These are phyloP conservation scores for Gortyna flavago DNA, from an alignment of 2,888 invertebrate genomes.

Conservation along the genomic window DNA sequence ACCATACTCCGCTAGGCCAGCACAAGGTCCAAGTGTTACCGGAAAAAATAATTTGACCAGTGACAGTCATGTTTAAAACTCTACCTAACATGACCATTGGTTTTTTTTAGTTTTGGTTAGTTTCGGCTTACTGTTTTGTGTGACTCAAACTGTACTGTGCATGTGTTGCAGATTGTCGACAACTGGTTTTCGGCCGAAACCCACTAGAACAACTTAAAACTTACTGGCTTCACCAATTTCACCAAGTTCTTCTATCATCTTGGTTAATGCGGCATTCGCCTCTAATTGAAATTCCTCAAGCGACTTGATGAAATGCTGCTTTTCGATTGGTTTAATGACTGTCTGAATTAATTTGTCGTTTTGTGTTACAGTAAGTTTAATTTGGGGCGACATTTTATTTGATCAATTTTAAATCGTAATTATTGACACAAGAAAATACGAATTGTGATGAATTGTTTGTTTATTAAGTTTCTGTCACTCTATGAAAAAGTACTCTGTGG, in stretches of 20 bases:
- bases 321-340: conserved; percentile 70
- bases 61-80: no score
- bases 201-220: conserved; percentile 2
- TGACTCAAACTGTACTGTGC: no score
- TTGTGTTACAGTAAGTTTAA: conserved; percentile 76
- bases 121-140: background rate
- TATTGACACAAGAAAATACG: background rate
- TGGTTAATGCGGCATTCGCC: conserved; percentile 78
- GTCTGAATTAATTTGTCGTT: conserved; percentile 73
- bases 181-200: background rate
- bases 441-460: background rate
- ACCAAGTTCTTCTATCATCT: conserved; percentile 75
- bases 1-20: background rate
- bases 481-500: no score
- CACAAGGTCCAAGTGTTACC: background rate
- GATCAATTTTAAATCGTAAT: background rate
- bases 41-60: no score
- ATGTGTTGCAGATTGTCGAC: background rate
- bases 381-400: conserved; percentile 62
- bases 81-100: no score
- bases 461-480: background rate
- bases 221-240: conserved; percentile 57
- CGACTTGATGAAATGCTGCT: conserved; percentile 71
- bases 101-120: no score
- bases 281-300: conserved; percentile 79